phyloP scores from a whole-genome alignment of 2,888 invertebrate species.

The Hirtodrosophila confusa region DNA sequence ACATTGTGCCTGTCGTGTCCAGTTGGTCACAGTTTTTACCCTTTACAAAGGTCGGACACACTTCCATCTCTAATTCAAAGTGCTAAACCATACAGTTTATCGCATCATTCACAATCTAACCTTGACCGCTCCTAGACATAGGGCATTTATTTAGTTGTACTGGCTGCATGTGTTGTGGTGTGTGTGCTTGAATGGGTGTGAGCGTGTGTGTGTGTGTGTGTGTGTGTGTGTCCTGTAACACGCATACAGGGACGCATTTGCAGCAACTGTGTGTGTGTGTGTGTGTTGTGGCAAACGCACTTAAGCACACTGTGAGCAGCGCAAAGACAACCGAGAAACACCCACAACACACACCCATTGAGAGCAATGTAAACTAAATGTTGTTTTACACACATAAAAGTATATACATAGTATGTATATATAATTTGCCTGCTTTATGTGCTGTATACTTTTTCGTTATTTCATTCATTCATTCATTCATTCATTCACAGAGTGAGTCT shows the following conservation, averaged over 20 bases:
- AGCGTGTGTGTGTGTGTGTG: constrained; percentile 9
- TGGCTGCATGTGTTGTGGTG: constrained; percentile 34
- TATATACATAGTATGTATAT: constrained; percentile 28
- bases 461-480: constrained; percentile 71
- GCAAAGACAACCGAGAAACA: constrained; percentile 17
- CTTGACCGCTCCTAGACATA: constrained; percentile 40
- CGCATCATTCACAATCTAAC: constrained; percentile 32
- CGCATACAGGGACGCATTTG: constrained; percentile 19
- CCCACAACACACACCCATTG: constrained; percentile 42
- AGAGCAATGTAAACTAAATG: constrained; percentile 75
- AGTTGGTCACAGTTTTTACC: no score
- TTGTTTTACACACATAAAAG: constrained; percentile 45
- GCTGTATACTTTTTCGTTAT: constrained; percentile 40
- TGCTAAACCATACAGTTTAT: constrained; percentile 30
- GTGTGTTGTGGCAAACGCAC: constrained; percentile 68
- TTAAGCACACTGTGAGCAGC: constrained; percentile 46
- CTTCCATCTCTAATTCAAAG: constrained; percentile 6
- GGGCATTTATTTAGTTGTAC: constrained; percentile 47
- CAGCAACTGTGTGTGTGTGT: constrained; percentile 38
- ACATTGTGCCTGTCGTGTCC: no score
- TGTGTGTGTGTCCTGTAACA: constrained; percentile 18
- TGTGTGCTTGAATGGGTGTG: constrained; percentile 16
- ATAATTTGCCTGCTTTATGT: constrained; percentile 51
- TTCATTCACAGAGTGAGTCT: constrained; percentile 49
- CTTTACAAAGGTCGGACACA: no score